These are phyloP conservation scores for Oithona nana DNA, from an alignment of 2,888 invertebrate genomes.

Conservation along the genomic window DNA sequence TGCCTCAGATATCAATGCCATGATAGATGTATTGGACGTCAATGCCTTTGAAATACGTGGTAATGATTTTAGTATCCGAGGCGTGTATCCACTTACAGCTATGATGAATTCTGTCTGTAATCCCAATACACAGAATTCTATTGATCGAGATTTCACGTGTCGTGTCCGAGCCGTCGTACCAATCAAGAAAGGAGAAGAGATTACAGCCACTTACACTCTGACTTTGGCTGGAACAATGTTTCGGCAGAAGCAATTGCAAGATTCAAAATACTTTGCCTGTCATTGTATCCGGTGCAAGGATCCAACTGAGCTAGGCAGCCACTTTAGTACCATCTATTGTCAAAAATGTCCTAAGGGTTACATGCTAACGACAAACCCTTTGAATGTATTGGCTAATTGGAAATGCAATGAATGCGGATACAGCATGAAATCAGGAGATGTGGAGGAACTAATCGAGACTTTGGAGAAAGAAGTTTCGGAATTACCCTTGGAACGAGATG, in stretches of 20 bases:
- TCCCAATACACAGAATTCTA: constrained; percentile 14
- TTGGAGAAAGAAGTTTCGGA: background rate
- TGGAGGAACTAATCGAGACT: background rate
- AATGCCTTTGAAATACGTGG: constrained; percentile 21
- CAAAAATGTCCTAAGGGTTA: background rate
- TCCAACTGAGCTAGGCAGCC: constrained; percentile 12
- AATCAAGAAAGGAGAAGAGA: constrained; percentile 6
- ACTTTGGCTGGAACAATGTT: constrained; percentile 2
- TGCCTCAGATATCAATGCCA: constrained; percentile 18
- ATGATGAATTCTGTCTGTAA: constrained; percentile 15
- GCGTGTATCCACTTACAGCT: constrained; percentile 12
- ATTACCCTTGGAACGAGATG: background rate
- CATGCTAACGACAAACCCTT: background rate
- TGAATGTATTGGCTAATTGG: background rate
- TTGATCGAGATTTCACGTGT: constrained; percentile 5
- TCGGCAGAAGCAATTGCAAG: background rate
- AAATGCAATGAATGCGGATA: background rate
- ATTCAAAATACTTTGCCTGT: constrained; percentile 14
- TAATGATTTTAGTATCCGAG: constrained; percentile 13
- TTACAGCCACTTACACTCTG: constrained; percentile 6
- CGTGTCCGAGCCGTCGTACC: background rate
- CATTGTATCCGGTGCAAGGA: constrained; percentile 7
- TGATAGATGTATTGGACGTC: constrained; percentile 21
- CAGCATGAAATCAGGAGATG: background rate
- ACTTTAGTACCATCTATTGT: constrained; percentile 1